Base-by-base conservation (phyloP, 1,140 invertebrate genomes). In the Aphelenchoides besseyi region DNA sequence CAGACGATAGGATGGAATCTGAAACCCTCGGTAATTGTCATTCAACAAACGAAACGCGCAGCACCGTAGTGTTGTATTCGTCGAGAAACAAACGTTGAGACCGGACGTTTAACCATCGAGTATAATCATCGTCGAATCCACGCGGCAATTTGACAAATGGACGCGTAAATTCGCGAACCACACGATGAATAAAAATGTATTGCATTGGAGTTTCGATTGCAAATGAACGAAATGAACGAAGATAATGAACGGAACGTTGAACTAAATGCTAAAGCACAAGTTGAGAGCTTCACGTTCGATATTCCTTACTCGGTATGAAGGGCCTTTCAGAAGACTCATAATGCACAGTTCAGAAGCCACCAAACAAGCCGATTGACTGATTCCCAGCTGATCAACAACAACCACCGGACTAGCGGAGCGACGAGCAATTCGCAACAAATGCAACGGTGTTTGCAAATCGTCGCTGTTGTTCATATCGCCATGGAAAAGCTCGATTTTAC, bases 121-220 rank as follows among this genome's bases (percentile, higher is more conserved):
- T 59, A 62, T 84, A 84, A 54, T 83, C 78, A n/a, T 62, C 32
- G 0, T 79, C 67, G 59, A 84, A 80, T 26, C 70, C 66, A 30
- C 64, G 16, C 5, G 72, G 68, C 32, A 73, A 28, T 3, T 76
- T 68, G 55, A 74, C 70, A 59, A 75, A 73, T 33, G 75, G 73
- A 1, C 74, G 68, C 23, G 79, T 37, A 62, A 82, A 83, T 54
- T 74, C 69, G 30, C 68, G 75, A 16, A 81, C 74, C n/a, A 80
- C 67, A 12, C 81, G 80, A 74, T 81, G 79, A 26, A 81, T 72
- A 37, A 77, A 81, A 28, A 81, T 74, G 55, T 84, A 81, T 61
- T 82, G 81, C 83, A 82, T 83, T 28, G 81, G 81, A 18, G 81
- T 82, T 68, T 82, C 81, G 33, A 82, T 66, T 16, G 77, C 59